Percentiles rank a stretch among this genome's conserved stretches.
phyloP scores from a whole-genome alignment of 2,888 invertebrate species.

The Tigriopus californicus region DNA sequence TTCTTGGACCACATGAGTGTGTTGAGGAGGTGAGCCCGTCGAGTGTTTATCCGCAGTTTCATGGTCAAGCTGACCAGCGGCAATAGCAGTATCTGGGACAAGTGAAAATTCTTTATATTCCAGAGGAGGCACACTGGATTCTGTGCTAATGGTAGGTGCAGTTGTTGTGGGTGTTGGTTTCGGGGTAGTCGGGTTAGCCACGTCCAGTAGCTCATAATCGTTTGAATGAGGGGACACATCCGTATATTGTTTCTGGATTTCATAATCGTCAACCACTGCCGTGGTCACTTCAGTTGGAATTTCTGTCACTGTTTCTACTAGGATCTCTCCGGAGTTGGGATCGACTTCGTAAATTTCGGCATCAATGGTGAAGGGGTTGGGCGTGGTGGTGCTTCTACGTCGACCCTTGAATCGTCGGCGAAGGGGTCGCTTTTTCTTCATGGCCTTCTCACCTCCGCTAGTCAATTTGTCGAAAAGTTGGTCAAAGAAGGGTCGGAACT shows the following conservation, averaged over 20 bases:
- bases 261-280: too few relatives aligned
- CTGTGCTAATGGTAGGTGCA: too few relatives aligned
- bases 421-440: background rate
- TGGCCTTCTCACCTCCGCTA: background rate
- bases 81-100: too few relatives aligned
- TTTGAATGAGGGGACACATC: too few relatives aligned
- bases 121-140: too few relatives aligned
- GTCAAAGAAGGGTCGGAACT: slow-evolving; percentile 15
- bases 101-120: too few relatives aligned
- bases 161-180: too few relatives aligned
- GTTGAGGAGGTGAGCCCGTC: background rate
- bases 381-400: background rate
- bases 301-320: background rate
- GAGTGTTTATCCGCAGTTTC: slow-evolving; percentile 12
- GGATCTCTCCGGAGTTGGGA: background rate
- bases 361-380: slow-evolving; percentile 2
- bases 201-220: background rate
- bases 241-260: too few relatives aligned
- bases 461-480: background rate
- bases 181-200: background rate
- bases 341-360: slow-evolving; percentile 13
- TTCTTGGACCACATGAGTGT: too few relatives aligned
- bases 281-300: too few relatives aligned
- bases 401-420: background rate
- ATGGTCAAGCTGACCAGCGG: background rate